Evolutionary conservation across 2,113 vertebrate species (phyloP).

Genomic region (Salvator merianae): DNA sequence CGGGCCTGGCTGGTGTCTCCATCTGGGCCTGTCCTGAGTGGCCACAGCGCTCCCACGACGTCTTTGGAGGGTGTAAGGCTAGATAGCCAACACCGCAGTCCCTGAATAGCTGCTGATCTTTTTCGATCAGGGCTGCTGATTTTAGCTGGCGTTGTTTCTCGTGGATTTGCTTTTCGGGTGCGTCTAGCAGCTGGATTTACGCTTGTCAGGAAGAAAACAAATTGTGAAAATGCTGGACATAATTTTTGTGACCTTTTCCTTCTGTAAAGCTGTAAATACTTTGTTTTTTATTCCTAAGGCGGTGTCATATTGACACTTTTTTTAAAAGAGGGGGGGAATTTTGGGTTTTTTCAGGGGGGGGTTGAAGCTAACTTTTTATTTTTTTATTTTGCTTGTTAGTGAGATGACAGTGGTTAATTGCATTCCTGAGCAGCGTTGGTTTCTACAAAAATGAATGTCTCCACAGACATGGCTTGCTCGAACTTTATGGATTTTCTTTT

Average conservation of each 20-base stretch:
- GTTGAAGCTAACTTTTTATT: constrained; percentile 57
- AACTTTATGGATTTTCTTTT: constrained; percentile 39
- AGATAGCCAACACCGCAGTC: neutral
- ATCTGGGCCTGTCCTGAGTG: too few relatives aligned
- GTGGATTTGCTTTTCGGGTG: neutral
- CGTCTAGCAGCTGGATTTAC: constrained; percentile 41
- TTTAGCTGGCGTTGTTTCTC: constrained; percentile 6
- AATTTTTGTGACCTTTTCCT: constrained; percentile 57
- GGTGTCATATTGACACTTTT: constrained; percentile 82
- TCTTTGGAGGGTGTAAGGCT: neutral
- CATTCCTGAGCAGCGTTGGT: constrained; percentile 54
- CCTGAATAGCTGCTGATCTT: rapidly evolving
- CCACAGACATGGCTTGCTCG: constrained; percentile 29
- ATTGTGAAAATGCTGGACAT: constrained; percentile 65
- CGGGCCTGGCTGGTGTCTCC: too few relatives aligned
- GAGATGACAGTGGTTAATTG: neutral
- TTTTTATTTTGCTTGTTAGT: constrained; percentile 59
- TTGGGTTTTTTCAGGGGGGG: constrained; percentile 40
- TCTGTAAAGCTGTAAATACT: constrained; percentile 82
- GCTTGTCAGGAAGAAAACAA: constrained; percentile 42
- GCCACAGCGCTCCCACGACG: neutral
- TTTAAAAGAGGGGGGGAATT: constrained; percentile 42
- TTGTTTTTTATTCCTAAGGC: constrained; percentile 67
- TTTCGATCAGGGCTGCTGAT: constrained; percentile 8
- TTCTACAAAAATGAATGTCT: constrained; percentile 46